phyloP scores from a whole-genome alignment of 2,113 vertebrate genomes.

The Psammodynastes pulverulentus region DNA sequence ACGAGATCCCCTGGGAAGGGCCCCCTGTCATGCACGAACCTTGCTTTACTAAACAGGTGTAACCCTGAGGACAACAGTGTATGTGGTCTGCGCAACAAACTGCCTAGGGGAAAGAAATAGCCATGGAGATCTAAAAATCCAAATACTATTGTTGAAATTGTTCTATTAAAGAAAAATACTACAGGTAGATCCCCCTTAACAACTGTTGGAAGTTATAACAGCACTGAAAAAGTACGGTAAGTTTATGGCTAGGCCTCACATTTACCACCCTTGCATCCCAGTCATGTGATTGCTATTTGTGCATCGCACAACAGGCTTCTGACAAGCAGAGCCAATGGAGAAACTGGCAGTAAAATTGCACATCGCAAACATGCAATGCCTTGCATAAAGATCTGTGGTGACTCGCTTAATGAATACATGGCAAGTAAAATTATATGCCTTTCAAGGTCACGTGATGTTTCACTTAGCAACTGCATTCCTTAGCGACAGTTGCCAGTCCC shows the following conservation, averaged over 20 bases:
- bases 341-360: neutral
- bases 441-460: neutral
- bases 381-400: neutral
- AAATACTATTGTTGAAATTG: neutral
- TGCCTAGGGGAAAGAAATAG: neutral
- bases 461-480: neutral
- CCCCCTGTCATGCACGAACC: neutral
- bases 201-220: neutral
- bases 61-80: neutral
- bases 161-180: neutral
- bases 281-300: neutral
- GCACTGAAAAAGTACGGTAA: neutral
- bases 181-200: neutral
- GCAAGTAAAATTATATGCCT: neutral
- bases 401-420: neutral
- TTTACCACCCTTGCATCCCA: neutral
- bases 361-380: neutral
- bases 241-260: neutral
- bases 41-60: neutral
- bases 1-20: neutral
- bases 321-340: neutral
- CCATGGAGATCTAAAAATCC: neutral
- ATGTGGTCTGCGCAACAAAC: neutral
- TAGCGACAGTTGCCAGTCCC: neutral
- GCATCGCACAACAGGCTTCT: neutral